Evolutionary conservation across 2,113 vertebrate species (phyloP).

Genomic region (Helogale parvula): DNA sequence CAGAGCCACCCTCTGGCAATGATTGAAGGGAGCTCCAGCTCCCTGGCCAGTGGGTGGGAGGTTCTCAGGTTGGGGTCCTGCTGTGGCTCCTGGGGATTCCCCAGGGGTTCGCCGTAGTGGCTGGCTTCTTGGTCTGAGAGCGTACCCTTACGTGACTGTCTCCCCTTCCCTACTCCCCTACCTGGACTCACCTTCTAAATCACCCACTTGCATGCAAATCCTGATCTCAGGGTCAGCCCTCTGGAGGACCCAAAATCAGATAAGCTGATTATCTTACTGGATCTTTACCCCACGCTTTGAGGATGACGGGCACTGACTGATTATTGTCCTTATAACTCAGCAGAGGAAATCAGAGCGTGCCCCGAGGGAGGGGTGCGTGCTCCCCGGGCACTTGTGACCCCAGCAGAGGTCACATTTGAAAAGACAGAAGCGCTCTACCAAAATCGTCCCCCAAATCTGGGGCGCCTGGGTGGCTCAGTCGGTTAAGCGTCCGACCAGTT

Average conservation of each 20-base stretch:
- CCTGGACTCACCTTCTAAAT: background rate
- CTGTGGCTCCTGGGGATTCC: background rate
- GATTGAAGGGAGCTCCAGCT: background rate
- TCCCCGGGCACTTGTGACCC: rapidly evolving
- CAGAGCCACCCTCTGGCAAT: background rate
- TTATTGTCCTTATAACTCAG: background rate
- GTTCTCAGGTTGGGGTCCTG: rapidly evolving
- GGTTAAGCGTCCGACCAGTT: no score
- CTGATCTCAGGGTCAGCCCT: background rate
- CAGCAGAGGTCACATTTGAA: rapidly evolving
- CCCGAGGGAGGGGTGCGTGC: background rate
- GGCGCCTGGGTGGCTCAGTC: no score
- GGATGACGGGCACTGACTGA: rapidly evolving
- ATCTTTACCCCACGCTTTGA: background rate
- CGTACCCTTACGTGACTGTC: background rate
- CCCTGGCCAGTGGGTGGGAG: background rate
- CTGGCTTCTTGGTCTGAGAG: background rate
- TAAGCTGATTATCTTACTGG: rapidly evolving
- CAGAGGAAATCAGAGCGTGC: background rate
- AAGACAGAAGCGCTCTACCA: rapidly evolving
- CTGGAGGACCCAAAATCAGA: background rate
- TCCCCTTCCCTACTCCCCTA: background rate
- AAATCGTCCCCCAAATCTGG: background rate
- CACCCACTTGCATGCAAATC: background rate
- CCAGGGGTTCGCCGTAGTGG: background rate